Conservation (phyloP, 2,888 invertebrate species). For the Heliconius hortense region DNA sequence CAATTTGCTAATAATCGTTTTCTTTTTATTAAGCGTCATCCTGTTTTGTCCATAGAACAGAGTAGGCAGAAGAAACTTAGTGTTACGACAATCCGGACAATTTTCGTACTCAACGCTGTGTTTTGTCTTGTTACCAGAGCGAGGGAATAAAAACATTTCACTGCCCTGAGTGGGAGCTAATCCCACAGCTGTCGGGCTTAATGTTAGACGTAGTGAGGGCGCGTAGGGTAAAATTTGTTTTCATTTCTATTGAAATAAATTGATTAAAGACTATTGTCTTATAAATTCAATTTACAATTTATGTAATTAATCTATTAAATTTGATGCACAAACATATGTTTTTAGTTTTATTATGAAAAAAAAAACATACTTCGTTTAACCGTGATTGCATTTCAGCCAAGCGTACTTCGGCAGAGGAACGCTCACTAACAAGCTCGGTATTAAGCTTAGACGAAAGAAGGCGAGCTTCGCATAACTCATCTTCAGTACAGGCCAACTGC, state of each 20-base stretch:
- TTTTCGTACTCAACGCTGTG: no score
- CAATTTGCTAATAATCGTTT: no score
- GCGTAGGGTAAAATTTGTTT: neutral
- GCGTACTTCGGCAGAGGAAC: conserved; percentile 92
- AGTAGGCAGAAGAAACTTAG: no score
- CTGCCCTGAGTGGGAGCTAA: no score
- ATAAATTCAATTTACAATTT: neutral
- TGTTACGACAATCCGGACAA: no score
- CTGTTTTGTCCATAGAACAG: no score
- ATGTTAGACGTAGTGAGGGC: no score
- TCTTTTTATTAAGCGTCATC: no score
- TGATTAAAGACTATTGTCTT: neutral
- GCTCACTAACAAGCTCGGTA: conserved; percentile 94
- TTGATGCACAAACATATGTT: neutral
- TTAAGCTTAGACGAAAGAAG: conserved; percentile 91
- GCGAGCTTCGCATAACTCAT: conserved; percentile 92
- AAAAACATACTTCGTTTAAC: conserved; percentile 86
- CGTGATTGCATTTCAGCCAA: conserved; percentile 94
- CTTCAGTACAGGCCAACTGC: conserved; percentile 92
- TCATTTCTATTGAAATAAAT: neutral
- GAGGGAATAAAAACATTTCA: no score
- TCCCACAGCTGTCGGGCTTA: no score
- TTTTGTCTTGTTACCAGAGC: no score
- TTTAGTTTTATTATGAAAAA: neutral
- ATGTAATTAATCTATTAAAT: neutral